Conservation (phyloP, 2,113 vertebrate genomes). For the Seriola aureovittata region DNA sequence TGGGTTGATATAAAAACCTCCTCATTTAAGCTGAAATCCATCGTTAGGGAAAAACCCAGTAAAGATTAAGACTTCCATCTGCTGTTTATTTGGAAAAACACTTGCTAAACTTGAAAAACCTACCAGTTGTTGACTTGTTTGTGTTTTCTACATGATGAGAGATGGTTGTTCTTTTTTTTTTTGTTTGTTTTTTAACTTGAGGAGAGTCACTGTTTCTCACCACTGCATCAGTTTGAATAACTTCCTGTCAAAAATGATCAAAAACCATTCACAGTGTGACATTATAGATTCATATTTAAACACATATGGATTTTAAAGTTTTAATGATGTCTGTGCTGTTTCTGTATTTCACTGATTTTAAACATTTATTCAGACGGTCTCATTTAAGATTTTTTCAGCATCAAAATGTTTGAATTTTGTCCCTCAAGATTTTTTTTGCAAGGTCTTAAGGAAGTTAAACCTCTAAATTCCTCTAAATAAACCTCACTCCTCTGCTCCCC, state of each 20-base stretch:
- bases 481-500: background rate
- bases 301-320: background rate
- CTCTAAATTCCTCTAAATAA: background rate
- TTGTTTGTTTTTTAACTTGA: no score
- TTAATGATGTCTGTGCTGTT: background rate
- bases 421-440: background rate
- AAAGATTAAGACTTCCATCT: background rate
- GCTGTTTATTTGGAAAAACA: background rate
- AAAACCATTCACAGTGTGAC: background rate
- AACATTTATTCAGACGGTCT: background rate
- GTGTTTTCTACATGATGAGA: no score
- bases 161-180: no score
- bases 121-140: no score
- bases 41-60: background rate
- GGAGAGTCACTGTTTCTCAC: no score
- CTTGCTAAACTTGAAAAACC: background rate
- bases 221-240: no score
- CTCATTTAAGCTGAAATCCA: background rate
- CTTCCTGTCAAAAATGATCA: background rate
- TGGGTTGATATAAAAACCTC: background rate
- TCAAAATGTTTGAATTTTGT: conserved; percentile 5
- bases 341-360: background rate
- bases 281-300: background rate
- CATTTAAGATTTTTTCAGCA: background rate
- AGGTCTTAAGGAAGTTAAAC: background rate